Evolutionary conservation across 2,113 vertebrate genomes (phyloP).

Genomic region (Gallinago jamesoni): DNA sequence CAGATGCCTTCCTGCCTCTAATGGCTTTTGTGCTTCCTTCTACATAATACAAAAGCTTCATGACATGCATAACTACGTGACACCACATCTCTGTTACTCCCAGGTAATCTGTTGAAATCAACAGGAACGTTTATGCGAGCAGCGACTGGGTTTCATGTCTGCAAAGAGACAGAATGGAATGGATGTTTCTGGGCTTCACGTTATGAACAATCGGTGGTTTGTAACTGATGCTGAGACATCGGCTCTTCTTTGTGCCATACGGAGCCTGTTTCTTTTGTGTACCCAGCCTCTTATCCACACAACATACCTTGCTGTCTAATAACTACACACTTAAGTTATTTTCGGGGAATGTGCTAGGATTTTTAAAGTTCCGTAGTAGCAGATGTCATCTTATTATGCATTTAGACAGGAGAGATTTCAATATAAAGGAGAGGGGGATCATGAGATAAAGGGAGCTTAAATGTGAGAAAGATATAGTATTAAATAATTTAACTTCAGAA

Average conservation of each 20-base stretch:
- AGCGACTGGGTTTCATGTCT: background rate
- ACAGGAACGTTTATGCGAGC: background rate
- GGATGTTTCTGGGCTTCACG: background rate
- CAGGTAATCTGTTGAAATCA: background rate
- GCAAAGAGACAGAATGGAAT: background rate
- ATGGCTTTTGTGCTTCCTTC: background rate
- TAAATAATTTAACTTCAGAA: conserved; percentile 69
- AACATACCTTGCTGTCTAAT: background rate
- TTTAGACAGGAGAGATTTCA: conserved; percentile 60
- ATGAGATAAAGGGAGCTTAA: conserved; percentile 69
- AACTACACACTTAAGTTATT: background rate
- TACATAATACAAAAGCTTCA: background rate
- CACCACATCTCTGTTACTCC: background rate
- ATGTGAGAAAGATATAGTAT: conserved; percentile 2
- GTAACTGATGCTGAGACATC: rapidly evolving
- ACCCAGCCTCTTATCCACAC: background rate
- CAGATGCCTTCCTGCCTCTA: conserved; percentile 22
- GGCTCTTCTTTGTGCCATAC: background rate
- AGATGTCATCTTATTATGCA: conserved; percentile 37
- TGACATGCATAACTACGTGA: rapidly evolving
- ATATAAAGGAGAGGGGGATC: conserved; percentile 53
- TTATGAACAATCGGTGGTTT: background rate
- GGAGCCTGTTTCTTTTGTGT: background rate
- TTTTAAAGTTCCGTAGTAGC: background rate
- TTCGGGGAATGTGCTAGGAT: background rate